Base-by-base conservation (phyloP, 1,140 invertebrate species). In the Pteromalus puparum region DNA sequence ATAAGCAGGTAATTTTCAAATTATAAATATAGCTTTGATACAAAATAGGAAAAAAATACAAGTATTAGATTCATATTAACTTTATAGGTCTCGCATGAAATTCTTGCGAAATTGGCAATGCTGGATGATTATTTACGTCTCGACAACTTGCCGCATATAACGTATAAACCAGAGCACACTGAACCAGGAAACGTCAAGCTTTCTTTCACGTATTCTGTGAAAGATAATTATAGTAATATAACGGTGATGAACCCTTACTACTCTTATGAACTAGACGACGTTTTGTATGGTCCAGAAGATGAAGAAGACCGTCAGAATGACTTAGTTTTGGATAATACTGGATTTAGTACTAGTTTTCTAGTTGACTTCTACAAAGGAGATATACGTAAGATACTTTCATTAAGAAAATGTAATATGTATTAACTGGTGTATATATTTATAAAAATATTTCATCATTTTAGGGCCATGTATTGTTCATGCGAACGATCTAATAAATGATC, bases 381-480 rank as follows among this genome's bases (percentile, higher is more conserved):
- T 5, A 10, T 26, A 12, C 88, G 88, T 90, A 80, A 86, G 87
- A 79, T 70, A 75, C 15, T 18, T 30, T 48, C 28, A 48, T 75
- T 28, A 4, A 72, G 4, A 48, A 48, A 48, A 48, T 15, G 2
- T 48, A 48, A 18, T 61, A n/a, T 61, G 0, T 21, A 61, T 34
- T 61, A 61, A n/a, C 7, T 18, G 30, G 38, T 42, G 38, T 12
- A 42, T 2, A 34, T 7, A 61, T 61, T 6, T 7, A 21, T 61
- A 18, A 34, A 18, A 4, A 61, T n/a, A n/a, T 53, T 53, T 24
- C 38, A 68, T 48, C 1, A 38, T 78, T 82, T 42, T 73, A 91
- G 90, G 87, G 65, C 26, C 88, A 0, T 92, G 91, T 48, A 88
- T 90, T 2, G 2, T 89, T 10, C 87, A 90, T 46, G 87, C 89